phyloP scores from a whole-genome alignment of 37 sponge, comb jelly and placozoan species.

The Petrosia ficiformis region DNA sequence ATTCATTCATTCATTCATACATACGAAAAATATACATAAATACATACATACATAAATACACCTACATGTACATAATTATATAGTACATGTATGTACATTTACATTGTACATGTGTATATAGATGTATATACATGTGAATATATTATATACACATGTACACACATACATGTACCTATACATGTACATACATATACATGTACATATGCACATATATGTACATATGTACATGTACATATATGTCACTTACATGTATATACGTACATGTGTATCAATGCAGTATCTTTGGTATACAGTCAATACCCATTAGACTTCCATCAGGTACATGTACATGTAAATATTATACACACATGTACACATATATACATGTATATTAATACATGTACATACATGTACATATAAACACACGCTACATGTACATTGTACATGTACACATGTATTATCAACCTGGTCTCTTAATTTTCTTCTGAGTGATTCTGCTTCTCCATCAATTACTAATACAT shows the following conservation, averaged over 20 bases:
- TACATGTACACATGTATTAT: neutral
- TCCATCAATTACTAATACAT: constrained; percentile 24
- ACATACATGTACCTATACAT: neutral
- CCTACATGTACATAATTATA: neutral
- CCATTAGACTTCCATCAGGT: too few species aligned
- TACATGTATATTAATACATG: neutral
- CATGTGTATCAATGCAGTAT: too few species aligned
- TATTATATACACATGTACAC: neutral
- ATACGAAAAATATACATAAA: neutral
- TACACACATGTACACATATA: neutral
- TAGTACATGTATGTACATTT: neutral
- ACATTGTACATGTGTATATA: neutral
- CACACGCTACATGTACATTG: neutral
- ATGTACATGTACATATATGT: neutral
- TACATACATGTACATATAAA: neutral
- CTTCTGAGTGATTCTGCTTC: constrained; percentile 66
- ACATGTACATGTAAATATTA: neutral
- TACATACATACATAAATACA: neutral
- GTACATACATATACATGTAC: neutral
- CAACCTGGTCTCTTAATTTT: constrained; percentile 62
- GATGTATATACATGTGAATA: neutral
- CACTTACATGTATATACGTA: constrained; percentile 44
- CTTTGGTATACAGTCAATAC: too few species aligned
- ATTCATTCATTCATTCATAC: neutral
- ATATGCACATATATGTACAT: neutral